Conservation (phyloP, 2,888 invertebrate species). For the Lasioglossum figueresi region DNA sequence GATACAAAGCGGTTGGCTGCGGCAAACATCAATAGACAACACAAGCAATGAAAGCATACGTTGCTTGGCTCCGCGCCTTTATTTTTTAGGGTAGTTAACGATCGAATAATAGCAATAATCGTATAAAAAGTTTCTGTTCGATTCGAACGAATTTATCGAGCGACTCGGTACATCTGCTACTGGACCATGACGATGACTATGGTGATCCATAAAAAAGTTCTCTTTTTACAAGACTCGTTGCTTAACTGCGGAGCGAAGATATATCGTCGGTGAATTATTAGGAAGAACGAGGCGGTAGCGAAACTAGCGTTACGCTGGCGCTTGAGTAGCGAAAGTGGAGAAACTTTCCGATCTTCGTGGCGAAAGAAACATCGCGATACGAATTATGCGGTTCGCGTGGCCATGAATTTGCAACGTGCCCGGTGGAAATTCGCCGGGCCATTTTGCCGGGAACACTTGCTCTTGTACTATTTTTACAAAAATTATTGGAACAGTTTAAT, state of each 20-base stretch:
- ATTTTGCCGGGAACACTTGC: background rate
- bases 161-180: background rate
- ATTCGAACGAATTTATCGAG: slow-evolving; percentile 15
- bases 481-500: too few relatives aligned
- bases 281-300: background rate
- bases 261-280: background rate
- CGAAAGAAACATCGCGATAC: slow-evolving; percentile 14
- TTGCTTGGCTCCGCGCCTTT: background rate
- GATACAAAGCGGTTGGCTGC: too few relatives aligned
- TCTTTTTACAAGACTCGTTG: background rate
- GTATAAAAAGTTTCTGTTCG: background rate
- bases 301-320: background rate
- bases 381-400: background rate
- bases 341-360: slow-evolving; percentile 16
- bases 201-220: slow-evolving; percentile 6
- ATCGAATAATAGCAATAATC: background rate
- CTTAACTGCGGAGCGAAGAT: background rate
- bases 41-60: background rate
- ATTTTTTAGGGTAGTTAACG: background rate
- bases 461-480: background rate
- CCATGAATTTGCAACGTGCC: background rate
- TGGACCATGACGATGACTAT: background rate
- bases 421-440: background rate
- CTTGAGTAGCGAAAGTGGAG: slow-evolving; percentile 24
- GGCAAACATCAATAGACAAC: background rate